phyloP scores from a whole-genome alignment of 2,888 invertebrate species.

The Strigamia transsilvanica region DNA sequence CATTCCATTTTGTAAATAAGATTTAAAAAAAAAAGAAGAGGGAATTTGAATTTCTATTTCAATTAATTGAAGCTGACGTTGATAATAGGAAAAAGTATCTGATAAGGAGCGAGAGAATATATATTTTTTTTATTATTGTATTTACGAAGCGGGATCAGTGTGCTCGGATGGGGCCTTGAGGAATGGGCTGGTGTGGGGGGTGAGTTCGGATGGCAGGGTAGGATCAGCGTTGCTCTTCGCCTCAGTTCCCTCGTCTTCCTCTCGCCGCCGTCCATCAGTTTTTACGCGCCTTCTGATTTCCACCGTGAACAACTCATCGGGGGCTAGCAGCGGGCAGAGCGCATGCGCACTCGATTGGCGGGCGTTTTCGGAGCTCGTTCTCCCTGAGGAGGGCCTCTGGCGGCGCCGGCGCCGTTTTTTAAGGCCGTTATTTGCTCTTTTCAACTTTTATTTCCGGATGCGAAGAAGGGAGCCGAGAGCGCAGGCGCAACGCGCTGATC shows the following conservation, averaged over 20 bases:
- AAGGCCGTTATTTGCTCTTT: conserved; percentile 54
- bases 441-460: conserved; percentile 53
- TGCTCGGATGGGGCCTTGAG: conserved; percentile 15
- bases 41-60: not conserved
- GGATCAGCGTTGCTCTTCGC: conserved; percentile 40
- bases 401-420: conserved; percentile 50
- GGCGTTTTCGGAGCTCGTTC: conserved; percentile 53
- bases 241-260: conserved; percentile 49
- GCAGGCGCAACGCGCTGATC: conserved; percentile 48
- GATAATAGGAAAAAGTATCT: conserved; percentile 18
- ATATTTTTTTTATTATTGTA: not conserved
- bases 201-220: not conserved
- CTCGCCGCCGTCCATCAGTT: conserved; percentile 47
- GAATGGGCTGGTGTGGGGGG: not conserved
- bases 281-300: conserved; percentile 51
- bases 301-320: conserved; percentile 51
- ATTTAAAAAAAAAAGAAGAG: not conserved
- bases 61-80: not conserved
- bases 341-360: conserved; percentile 50
- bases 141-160: conserved; percentile 28
- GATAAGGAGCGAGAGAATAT: not conserved
- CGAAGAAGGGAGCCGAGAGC: conserved; percentile 18
- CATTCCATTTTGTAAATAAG: no score
- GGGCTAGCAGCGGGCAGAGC: conserved; percentile 31
- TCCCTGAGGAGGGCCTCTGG: conserved; percentile 44